Evolutionary conservation across 2,888 invertebrate genomes (phyloP).

Genomic region (Coelinius sp.): DNA sequence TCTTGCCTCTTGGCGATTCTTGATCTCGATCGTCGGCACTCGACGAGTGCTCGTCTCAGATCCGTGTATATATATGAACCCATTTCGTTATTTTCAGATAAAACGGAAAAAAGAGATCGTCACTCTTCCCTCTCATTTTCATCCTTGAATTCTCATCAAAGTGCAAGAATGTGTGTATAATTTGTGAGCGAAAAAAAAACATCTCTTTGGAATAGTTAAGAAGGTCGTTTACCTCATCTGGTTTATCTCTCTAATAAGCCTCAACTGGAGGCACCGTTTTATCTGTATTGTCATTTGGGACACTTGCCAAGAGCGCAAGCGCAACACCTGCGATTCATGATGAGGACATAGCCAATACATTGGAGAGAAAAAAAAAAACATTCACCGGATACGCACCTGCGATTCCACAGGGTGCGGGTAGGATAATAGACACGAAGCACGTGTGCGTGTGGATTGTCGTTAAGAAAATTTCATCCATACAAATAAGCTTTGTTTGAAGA

Average conservation of each 20-base stretch:
- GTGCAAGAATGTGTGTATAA: constrained; percentile 16
- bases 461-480: constrained; percentile 14
- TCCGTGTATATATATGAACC: constrained; percentile 13
- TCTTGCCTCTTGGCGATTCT: constrained; percentile 54
- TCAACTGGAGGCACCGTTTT: background rate
- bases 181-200: background rate
- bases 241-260: background rate
- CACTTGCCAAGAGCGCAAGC: constrained; percentile 36
- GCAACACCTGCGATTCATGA: constrained; percentile 42
- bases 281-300: constrained; percentile 14
- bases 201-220: background rate
- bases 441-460: constrained; percentile 20
- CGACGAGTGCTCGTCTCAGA: constrained; percentile 3
- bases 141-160: constrained; percentile 35
- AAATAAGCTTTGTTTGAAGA: background rate
- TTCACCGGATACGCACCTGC: constrained; percentile 58
- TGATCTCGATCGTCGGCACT: constrained; percentile 54
- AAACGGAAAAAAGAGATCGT: background rate
- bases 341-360: constrained; percentile 24
- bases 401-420: constrained; percentile 37
- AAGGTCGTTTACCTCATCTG: constrained; percentile 20
- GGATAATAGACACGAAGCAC: constrained; percentile 18
- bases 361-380: constrained; percentile 9
- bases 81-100: background rate
- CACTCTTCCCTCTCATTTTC: constrained; percentile 24